A percentile compares a stretch with the other conserved stretches of the same genome.
Evolutionary conservation across 2,797 vertebrate genomes (phyloP).

Genomic region (Leptatherina wallacei): DNA sequence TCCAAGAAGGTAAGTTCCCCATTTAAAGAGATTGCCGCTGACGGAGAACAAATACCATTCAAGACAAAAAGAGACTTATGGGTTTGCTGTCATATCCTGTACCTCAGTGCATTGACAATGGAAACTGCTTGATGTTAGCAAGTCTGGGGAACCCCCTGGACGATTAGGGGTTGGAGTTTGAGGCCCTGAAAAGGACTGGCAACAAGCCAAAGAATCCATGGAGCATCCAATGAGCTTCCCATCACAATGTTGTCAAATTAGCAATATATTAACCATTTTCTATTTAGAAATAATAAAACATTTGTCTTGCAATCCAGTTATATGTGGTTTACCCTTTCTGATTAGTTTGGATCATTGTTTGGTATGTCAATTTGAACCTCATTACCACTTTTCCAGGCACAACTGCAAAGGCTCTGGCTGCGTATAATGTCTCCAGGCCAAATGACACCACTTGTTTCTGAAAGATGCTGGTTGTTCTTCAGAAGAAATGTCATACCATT

Average conservation of each 20-base stretch:
- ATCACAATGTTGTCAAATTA: not conserved
- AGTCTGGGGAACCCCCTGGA: too few species aligned
- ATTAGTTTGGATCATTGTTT: not conserved
- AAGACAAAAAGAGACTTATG: too few species aligned
- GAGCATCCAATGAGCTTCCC: not conserved
- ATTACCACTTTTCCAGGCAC: not conserved
- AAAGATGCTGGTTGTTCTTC: too few species aligned
- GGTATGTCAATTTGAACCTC: too few species aligned
- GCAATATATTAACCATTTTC: not conserved
- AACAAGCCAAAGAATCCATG: not conserved
- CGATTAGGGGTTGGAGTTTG: too few species aligned
- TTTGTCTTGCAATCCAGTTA: not conserved
- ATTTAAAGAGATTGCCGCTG: too few species aligned
- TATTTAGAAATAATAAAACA: not conserved
- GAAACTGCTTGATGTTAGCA: too few species aligned
- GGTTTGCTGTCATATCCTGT: too few species aligned
- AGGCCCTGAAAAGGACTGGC: too few species aligned
- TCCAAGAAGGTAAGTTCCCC: too few species aligned
- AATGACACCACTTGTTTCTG: not conserved
- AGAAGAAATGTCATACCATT: not conserved
- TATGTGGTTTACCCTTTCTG: not conserved
- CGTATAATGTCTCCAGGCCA: not conserved
- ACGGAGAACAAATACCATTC: too few species aligned
- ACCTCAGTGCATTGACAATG: too few species aligned
- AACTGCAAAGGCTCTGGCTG: not conserved